A percentile compares a stretch with the other conserved stretches of the same genome.
Conservation (phyloP, 1,140 invertebrate species). For the Danaus plexippus region DNA sequence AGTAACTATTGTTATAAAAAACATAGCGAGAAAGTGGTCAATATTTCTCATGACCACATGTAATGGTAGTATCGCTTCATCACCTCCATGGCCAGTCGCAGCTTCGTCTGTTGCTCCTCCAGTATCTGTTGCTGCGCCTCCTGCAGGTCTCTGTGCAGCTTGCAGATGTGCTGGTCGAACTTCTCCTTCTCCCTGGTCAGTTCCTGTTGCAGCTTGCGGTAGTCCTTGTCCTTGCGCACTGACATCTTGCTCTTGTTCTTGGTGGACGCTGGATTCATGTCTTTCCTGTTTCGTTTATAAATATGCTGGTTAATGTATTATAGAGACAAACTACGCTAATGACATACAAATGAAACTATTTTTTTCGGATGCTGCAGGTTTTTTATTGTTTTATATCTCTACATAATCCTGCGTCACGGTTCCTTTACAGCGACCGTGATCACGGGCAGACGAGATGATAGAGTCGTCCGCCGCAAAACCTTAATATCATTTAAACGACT, state of each 20-base stretch:
- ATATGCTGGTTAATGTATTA: too few species aligned
- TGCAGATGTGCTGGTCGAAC: conserved; percentile 87
- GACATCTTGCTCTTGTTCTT: conserved; percentile 85
- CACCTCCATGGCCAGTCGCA: conserved; percentile 93
- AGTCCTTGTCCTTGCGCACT: conserved; percentile 95
- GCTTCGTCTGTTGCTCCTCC: conserved; percentile 78
- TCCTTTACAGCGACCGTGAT: too few species aligned
- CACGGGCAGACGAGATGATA: too few species aligned
- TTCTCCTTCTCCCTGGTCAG: conserved; percentile 95
- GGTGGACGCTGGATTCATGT: conserved; percentile 77
- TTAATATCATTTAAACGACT: too few species aligned
- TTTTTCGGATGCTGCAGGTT: too few species aligned
- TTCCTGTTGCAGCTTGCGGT: conserved; percentile 94
- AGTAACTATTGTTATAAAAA: too few species aligned
- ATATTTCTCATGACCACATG: background rate
- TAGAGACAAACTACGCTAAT: too few species aligned
- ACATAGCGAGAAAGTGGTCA: background rate
- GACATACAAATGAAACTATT: too few species aligned
- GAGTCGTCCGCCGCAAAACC: too few species aligned
- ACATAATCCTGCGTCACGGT: too few species aligned
- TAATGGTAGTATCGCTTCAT: background rate
- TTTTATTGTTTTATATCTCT: too few species aligned
- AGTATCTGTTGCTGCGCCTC: conserved; percentile 83
- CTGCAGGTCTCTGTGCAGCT: conserved; percentile 88
- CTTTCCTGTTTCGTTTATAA: conserved; percentile 74